Percentiles rank a stretch among this genome's conserved stretches.
Conservation (phyloP, 2,888 invertebrate genomes). For the Diaperis boleti region DNA sequence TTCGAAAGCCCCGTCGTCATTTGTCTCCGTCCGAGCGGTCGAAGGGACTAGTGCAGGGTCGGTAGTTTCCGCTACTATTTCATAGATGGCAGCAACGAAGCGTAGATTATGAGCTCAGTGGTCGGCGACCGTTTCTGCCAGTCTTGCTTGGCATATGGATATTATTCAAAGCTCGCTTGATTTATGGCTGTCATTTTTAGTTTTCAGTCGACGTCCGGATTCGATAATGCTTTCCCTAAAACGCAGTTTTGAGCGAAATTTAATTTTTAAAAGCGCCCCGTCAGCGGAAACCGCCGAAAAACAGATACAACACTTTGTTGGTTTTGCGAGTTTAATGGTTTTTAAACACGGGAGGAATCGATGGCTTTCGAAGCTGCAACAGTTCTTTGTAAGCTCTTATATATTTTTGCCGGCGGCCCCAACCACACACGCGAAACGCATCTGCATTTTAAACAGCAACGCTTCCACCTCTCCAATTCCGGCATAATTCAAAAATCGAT, state of each 20-base stretch:
- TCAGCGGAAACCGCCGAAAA: neutral
- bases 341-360: neutral
- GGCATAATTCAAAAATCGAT: no score
- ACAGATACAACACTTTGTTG: constrained; percentile 6
- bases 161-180: constrained; percentile 50
- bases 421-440: no score
- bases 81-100: constrained; percentile 57
- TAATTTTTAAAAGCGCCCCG: constrained; percentile 14
- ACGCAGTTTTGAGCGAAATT: constrained; percentile 38
- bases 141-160: constrained; percentile 47
- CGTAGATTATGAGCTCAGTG: constrained; percentile 46
- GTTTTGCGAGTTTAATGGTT: constrained; percentile 1
- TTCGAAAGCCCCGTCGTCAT: constrained; percentile 40
- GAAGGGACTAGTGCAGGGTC: constrained; percentile 27
- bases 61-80: constrained; percentile 59
- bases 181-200: constrained; percentile 50
- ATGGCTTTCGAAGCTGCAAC: no score
- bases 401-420: no score
- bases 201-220: constrained; percentile 40
- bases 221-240: constrained; percentile 42
- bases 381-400: no score
- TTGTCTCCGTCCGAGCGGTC: constrained; percentile 37
- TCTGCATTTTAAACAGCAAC: no score
- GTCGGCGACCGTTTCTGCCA: constrained; percentile 38
- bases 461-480: no score